Evolutionary conservation across 1,140 invertebrate genomes (phyloP).

Genomic region (Notospermus geniculatus): DNA sequence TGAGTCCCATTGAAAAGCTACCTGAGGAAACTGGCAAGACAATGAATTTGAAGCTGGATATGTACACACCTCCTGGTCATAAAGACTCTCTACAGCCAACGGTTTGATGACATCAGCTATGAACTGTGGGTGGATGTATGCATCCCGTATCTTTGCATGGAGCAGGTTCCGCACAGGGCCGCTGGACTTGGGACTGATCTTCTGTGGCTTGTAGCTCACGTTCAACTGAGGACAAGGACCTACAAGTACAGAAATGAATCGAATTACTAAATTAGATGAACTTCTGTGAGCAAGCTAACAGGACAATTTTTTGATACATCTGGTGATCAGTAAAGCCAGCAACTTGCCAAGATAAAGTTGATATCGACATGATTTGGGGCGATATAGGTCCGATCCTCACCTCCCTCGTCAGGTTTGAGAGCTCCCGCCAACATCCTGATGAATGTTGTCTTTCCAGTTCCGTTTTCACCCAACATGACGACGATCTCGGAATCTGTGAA

Average conservation of each 20-base stretch:
- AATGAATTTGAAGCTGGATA: background rate
- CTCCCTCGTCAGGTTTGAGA: conserved; percentile 85
- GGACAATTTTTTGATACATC: no score
- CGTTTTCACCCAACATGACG: conserved; percentile 97
- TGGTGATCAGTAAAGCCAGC: no score
- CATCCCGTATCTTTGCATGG: conserved; percentile 95
- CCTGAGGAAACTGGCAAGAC: no score
- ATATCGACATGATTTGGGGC: no score
- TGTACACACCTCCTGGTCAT: conserved; percentile 86
- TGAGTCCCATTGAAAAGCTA: no score
- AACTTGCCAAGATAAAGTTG: no score
- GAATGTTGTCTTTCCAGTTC: conserved; percentile 99
- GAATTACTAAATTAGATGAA: no score
- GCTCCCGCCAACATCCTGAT: conserved; percentile 98
- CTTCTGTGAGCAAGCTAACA: no score
- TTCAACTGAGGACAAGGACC: conserved; percentile 78
- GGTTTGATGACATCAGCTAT: conserved; percentile 99
- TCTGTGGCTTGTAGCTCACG: conserved; percentile 99
- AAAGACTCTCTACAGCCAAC: conserved; percentile 94
- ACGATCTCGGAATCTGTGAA: conserved; percentile 99
- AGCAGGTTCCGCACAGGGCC: conserved; percentile 87
- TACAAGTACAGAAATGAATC: conserved; percentile 9
- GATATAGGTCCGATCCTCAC: conserved; percentile 43
- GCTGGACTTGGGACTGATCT: conserved; percentile 97
- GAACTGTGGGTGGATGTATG: conserved; percentile 96